A percentile compares a stretch with the other conserved stretches of the same genome.
phyloP scores from a whole-genome alignment of 2,888 invertebrate genomes.

The Trichacis sp. region DNA sequence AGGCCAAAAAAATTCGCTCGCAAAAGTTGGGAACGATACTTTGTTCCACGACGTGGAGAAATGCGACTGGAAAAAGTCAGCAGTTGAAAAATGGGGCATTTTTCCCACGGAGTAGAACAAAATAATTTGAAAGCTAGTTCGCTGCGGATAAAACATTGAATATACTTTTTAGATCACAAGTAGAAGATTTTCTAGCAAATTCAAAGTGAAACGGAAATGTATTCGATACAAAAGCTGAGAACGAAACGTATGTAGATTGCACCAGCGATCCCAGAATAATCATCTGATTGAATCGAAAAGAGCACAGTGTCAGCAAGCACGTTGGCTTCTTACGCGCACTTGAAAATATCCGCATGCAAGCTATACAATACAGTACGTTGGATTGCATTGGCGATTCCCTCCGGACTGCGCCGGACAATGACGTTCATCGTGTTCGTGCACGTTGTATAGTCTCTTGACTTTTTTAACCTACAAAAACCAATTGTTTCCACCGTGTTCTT shows the following conservation, averaged over 20 bases:
- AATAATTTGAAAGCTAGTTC: too few relatives aligned
- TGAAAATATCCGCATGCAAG: constrained; percentile 31
- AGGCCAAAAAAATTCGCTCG: too few relatives aligned
- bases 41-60: too few relatives aligned
- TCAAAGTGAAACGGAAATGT: too few relatives aligned
- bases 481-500: not conserved
- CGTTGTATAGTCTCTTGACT: constrained; percentile 9
- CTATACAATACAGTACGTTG: constrained; percentile 18
- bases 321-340: constrained; percentile 36
- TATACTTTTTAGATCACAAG: too few relatives aligned
- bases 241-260: constrained; percentile 46
- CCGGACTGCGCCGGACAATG: constrained; percentile 23
- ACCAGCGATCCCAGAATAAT: constrained; percentile 65
- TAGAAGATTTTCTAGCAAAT: too few relatives aligned
- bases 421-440: constrained; percentile 11
- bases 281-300: constrained; percentile 59
- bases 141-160: too few relatives aligned
- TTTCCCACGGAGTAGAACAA: too few relatives aligned
- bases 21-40: too few relatives aligned
- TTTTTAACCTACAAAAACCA: constrained; percentile 13
- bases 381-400: constrained; percentile 26
- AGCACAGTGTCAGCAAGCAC: constrained; percentile 54
- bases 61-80: too few relatives aligned
- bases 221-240: too few relatives aligned
- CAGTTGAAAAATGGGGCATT: too few relatives aligned